Conservation (phyloP, 2,797 vertebrate genomes). For the Ptychadena robeensis region DNA sequence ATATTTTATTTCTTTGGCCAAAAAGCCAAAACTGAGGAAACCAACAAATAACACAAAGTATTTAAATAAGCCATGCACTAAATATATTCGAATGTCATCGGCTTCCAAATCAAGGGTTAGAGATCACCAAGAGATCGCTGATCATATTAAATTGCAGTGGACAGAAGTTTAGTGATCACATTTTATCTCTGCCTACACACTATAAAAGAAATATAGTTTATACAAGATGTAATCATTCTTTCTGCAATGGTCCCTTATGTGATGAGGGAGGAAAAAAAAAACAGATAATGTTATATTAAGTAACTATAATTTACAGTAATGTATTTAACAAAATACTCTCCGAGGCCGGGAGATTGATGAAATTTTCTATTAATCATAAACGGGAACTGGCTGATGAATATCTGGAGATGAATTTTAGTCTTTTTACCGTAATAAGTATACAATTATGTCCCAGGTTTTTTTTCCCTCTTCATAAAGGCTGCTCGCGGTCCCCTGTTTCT, state of each 20-base stretch:
- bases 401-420: neutral
- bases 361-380: slow-evolving; percentile 17
- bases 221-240: neutral
- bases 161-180: neutral
- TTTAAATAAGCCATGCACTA: too few species aligned
- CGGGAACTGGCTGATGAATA: neutral
- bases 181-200: neutral
- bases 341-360: neutral
- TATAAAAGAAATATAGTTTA: neutral
- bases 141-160: neutral
- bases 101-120: neutral
- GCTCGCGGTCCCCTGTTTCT: neutral
- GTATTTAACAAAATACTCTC: slow-evolving; percentile 23
- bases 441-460: neutral
- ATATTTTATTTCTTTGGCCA: too few species aligned
- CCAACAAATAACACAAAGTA: too few species aligned
- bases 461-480: neutral
- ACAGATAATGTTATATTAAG: slow-evolving; percentile 29
- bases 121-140: neutral
- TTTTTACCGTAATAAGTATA: neutral
- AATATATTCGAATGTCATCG: too few species aligned
- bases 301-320: slow-evolving; percentile 22
- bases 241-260: slow-evolving; percentile 6
- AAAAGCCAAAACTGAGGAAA: too few species aligned
- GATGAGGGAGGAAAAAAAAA: neutral